Percentiles rank a stretch among this genome's conserved stretches.
These are phyloP conservation scores for Phaonia tiefii DNA, from an alignment of 2,888 invertebrate species.

Conservation along the genomic window DNA sequence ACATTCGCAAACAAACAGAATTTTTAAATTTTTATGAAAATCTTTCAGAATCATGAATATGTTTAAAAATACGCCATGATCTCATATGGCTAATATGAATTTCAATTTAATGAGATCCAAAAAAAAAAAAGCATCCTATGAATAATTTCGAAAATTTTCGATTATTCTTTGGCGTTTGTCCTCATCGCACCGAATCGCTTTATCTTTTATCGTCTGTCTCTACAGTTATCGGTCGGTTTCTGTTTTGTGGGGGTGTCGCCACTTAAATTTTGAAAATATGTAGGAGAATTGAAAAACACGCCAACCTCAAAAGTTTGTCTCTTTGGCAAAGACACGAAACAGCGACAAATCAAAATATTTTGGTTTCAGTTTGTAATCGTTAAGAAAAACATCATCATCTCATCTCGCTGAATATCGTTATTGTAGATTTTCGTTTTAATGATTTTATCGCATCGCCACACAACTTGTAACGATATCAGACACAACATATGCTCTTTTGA, in stretches of 20 bases:
- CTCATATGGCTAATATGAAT: conserved; percentile 43
- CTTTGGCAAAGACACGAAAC: not conserved
- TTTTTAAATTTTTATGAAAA: too few relatives aligned
- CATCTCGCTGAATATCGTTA: not conserved
- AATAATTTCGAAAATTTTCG: conserved; percentile 41
- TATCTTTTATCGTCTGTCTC: not conserved
- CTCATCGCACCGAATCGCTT: too few relatives aligned
- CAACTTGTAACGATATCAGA: conserved; percentile 38
- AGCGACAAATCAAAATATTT: conserved; percentile 52
- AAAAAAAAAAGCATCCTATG: conserved; percentile 15
- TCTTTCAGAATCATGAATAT: too few relatives aligned
- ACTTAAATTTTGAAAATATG: conserved; percentile 27
- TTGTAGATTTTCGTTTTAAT: conserved; percentile 27
- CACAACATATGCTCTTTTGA: not conserved
- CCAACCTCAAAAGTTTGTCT: conserved; percentile 8
- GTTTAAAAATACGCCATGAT: conserved; percentile 56
- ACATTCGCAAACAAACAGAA: too few relatives aligned
- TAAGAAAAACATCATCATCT: not conserved
- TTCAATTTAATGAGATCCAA: conserved; percentile 39
- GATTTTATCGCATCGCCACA: conserved; percentile 40
- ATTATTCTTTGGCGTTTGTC: conserved; percentile 1
- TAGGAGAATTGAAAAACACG: conserved; percentile 24
- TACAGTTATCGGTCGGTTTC: conserved; percentile 6
- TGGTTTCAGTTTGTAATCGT: conserved; percentile 20
- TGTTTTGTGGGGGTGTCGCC: conserved; percentile 53